These are phyloP conservation scores for Tetranychus cinnabarinus DNA, from an alignment of 1,140 invertebrate genomes.

Conservation along the genomic window DNA sequence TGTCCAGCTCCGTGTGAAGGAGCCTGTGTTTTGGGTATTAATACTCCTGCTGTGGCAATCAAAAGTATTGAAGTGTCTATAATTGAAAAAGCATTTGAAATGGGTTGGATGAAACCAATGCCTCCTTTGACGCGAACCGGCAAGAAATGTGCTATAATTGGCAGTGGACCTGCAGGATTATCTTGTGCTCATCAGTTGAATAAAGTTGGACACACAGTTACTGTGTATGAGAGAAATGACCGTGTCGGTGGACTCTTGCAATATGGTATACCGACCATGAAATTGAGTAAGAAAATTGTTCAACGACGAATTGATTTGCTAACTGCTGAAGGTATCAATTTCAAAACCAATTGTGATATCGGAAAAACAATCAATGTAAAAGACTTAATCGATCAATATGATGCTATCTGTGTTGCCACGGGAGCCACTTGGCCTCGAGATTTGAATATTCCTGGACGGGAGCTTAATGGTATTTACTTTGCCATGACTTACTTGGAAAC, in stretches of 20 bases:
- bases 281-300: slow-evolving; percentile 62
- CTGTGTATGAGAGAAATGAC: slow-evolving; percentile 90
- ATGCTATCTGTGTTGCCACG: slow-evolving; percentile 68
- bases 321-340: slow-evolving; percentile 66
- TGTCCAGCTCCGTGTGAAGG: slow-evolving; percentile 98
- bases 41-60: slow-evolving; percentile 85
- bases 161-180: slow-evolving; percentile 79
- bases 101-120: slow-evolving; percentile 75
- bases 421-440: slow-evolving; percentile 93
- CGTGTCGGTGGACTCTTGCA: slow-evolving; percentile 76
- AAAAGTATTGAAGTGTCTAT: slow-evolving; percentile 98
- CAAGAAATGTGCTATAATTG: slow-evolving; percentile 71
- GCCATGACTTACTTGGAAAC: slow-evolving; percentile 92
- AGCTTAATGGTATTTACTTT: slow-evolving; percentile 77
- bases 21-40: slow-evolving; percentile 87
- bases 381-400: slow-evolving; percentile 42
- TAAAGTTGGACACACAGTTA: slow-evolving; percentile 72
- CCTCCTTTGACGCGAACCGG: slow-evolving; percentile 47
- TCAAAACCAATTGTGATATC: slow-evolving; percentile 68
- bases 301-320: slow-evolving; percentile 66
- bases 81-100: slow-evolving; percentile 91
- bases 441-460: slow-evolving; percentile 39
- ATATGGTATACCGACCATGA: slow-evolving; percentile 97
- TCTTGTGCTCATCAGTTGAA: slow-evolving; percentile 94
- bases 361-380: slow-evolving; percentile 67